These are phyloP conservation scores for Leucoraja erinaceus DNA, from an alignment of 2,113 vertebrate species.

Conservation along the genomic window DNA sequence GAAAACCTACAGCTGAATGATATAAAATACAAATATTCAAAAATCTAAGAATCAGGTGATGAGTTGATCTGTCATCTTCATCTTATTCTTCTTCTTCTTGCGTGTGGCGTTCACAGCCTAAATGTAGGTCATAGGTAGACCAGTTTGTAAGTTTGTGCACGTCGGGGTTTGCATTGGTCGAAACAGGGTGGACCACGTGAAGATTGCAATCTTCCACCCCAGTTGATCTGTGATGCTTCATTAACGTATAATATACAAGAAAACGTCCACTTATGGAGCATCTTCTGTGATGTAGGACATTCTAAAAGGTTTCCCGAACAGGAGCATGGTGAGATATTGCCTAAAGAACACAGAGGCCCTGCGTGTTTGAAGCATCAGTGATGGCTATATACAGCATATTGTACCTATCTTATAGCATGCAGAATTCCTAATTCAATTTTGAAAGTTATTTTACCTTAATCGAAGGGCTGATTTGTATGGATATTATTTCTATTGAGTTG, in stretches of 20 bases:
- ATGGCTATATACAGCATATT: background rate
- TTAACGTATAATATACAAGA: background rate
- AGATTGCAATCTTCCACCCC: too few species aligned
- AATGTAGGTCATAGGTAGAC: too few species aligned
- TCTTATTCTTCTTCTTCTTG: too few species aligned
- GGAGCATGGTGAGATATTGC: too few species aligned
- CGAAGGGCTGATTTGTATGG: background rate
- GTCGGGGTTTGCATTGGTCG: too few species aligned
- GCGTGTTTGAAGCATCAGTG: background rate
- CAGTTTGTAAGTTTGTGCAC: too few species aligned
- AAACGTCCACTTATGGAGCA: background rate
- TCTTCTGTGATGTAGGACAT: background rate
- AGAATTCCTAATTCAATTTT: background rate
- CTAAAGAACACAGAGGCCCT: background rate
- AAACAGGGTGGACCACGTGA: too few species aligned
- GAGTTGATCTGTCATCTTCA: background rate
- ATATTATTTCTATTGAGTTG: slow-evolving; percentile 10
- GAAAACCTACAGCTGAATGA: background rate
- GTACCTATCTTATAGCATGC: background rate
- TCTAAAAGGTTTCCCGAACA: background rate
- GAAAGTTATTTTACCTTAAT: background rate
- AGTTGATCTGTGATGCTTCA: background rate
- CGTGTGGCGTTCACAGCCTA: too few species aligned
- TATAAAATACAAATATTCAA: background rate
- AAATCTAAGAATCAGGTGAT: background rate